Conservation (phyloP, 64 coral and sea anemone genomes). For the Actinia tenebrosa region DNA sequence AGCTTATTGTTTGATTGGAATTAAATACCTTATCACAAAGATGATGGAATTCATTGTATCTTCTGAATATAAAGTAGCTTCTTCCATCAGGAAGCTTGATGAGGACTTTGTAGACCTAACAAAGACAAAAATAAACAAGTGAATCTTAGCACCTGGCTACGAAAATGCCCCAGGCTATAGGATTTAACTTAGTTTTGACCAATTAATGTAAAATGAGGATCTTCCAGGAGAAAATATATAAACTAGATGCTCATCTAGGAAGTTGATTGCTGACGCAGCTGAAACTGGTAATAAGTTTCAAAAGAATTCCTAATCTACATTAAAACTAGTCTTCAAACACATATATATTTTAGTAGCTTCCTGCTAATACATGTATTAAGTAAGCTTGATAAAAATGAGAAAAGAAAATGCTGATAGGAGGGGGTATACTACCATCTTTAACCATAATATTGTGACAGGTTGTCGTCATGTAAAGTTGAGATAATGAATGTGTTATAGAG, state of each 20-base stretch:
- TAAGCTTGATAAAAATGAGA: too few relatives aligned
- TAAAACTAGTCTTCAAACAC: too few relatives aligned
- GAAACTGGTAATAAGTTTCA: background rate
- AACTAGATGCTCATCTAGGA: background rate
- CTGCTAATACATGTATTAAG: too few relatives aligned
- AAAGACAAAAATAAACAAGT: background rate
- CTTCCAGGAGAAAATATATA: background rate
- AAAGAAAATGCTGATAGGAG: too few relatives aligned
- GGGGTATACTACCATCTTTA: too few relatives aligned
- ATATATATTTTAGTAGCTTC: too few relatives aligned
- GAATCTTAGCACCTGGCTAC: background rate
- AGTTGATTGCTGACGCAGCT: background rate
- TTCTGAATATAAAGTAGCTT: conserved; percentile 82
- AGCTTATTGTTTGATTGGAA: background rate
- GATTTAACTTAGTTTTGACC: background rate
- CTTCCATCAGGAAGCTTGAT: conserved; percentile 75
- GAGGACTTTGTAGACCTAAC: conserved; percentile 81
- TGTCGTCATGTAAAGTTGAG: too few relatives aligned
- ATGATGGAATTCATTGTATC: conserved; percentile 97
- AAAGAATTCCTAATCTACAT: too few relatives aligned
- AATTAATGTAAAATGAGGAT: too few relatives aligned
- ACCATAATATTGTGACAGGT: too few relatives aligned
- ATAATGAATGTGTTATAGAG: background rate
- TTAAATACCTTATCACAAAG: conserved; percentile 77
- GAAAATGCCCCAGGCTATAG: background rate